phyloP scores from a whole-genome alignment of 1,140 invertebrate genomes.

The Globodera ellingtonae region DNA sequence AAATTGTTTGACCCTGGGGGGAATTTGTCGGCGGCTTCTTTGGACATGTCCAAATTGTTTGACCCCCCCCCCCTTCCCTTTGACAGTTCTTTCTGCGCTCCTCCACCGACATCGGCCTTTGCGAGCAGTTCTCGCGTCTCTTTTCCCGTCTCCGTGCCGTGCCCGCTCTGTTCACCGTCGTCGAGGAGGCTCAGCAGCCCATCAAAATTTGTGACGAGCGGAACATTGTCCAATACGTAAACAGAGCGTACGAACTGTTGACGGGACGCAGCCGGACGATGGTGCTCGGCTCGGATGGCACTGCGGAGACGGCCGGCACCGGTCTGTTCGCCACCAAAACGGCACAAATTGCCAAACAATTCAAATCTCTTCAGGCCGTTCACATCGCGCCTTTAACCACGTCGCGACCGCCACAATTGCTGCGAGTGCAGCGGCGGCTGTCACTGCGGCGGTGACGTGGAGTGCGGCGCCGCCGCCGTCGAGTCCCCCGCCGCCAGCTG shows the following conservation, averaged over 20 bases:
- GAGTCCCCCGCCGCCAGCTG: background rate
- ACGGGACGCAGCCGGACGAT: constrained; percentile 55
- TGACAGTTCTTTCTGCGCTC: constrained; percentile 48
- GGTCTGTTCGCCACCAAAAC: too few species aligned
- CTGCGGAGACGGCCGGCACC: constrained; percentile 18
- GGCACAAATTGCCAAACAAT: too few species aligned
- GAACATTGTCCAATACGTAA: constrained; percentile 48
- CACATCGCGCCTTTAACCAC: background rate
- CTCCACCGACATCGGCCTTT: constrained; percentile 51
- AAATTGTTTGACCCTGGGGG: too few species aligned
- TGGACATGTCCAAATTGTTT: background rate
- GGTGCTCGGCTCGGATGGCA: constrained; percentile 54
- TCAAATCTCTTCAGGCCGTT: too few species aligned
- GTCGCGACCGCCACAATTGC: constrained; percentile 23
- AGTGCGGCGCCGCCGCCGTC: constrained; percentile 1
- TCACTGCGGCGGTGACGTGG: constrained; percentile 20
- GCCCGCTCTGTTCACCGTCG: constrained; percentile 62
- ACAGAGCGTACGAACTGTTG: constrained; percentile 51
- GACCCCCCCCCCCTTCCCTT: constrained; percentile 8
- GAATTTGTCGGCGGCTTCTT: background rate
- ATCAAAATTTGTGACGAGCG: constrained; percentile 64
- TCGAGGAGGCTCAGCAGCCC: constrained; percentile 65
- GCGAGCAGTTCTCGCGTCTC: constrained; percentile 59
- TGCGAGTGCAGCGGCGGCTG: constrained; percentile 14
- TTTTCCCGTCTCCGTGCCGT: constrained; percentile 57